Conservation (phyloP, 2,797 vertebrate genomes). For the Furcifer pardalis region DNA sequence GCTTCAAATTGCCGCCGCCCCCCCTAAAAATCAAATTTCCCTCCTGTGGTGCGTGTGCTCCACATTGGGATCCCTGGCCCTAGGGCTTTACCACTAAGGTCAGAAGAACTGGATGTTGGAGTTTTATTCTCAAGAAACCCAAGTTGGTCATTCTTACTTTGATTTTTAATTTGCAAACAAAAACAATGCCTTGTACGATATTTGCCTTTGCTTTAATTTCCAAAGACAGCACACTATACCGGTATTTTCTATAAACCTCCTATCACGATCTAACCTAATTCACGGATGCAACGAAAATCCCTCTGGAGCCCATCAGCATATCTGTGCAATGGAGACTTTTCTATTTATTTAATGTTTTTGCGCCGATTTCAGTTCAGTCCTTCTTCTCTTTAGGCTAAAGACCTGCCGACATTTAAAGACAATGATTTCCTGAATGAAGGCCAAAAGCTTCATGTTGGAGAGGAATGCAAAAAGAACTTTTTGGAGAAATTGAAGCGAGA, state of each 20-base stretch:
- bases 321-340: neutral
- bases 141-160: neutral
- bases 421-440: constrained; percentile 96
- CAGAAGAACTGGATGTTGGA: neutral
- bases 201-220: neutral
- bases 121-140: neutral
- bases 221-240: neutral
- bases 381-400: constrained; percentile 86
- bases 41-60: no score
- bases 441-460: constrained; percentile 91
- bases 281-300: neutral
- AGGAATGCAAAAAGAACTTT: constrained; percentile 95
- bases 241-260: neutral
- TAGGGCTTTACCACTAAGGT: neutral
- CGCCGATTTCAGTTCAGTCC: neutral
- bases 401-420: constrained; percentile 94
- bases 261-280: neutral
- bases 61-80: no score
- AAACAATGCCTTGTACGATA: neutral
- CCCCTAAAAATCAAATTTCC: no score
- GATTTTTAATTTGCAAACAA: neutral
- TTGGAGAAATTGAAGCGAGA: constrained; percentile 93
- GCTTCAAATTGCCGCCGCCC: no score
- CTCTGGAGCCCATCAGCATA: neutral
- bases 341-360: neutral